Base-by-base conservation (phyloP, 2,888 invertebrate species). In the Dysmachus trigonus region DNA sequence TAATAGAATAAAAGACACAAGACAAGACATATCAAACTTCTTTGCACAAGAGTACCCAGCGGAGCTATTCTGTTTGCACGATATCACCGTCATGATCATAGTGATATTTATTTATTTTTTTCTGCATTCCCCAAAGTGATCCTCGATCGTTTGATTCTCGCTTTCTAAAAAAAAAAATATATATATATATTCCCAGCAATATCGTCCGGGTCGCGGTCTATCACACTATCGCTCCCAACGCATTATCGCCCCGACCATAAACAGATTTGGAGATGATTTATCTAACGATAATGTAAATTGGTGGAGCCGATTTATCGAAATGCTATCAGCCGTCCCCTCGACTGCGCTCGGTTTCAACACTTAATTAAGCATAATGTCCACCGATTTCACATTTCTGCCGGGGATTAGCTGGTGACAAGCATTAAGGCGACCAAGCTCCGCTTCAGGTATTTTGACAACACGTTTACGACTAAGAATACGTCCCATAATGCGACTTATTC, bases 331-430 rank as follows among this genome's bases (percentile, higher is more conserved):
- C 15, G 83, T 38, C 41, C 35, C 35, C 83, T 38, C 83, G 83
- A 13, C 83, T 31, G 38, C 41, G 72, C 15, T 41, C 72, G 38
- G 72, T 83, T 83, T 83, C 83, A 83, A 83, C 83, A 83, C 83
- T 83, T 83, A 83, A 83, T 83, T 83, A 83, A 72, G 72, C 83
- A 83, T 83, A 83, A 83, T 83, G 30, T 83, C 83, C 83, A 83
- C 72, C 83, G 83, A 83, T 83, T 83, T 83, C 83, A 83, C 83
- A 83, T 83, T 83, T 83, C 72, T 72, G 71, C 31, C 38, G 72
- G 71, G 83, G 72, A 72, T 83, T 72, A 83, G n/a, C 83, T 72
- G 71, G 71, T 83, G 83, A 83, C 83, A 83, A 72, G 72, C 72
- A 83, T 83, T 38, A 83, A 83, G 72, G 72, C 30, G 72, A 22